A percentile compares a stretch with the other conserved stretches of the same genome.
These are phyloP conservation scores for Philhelius pedissequus DNA, from an alignment of 2,888 invertebrate genomes.

Conservation along the genomic window DNA sequence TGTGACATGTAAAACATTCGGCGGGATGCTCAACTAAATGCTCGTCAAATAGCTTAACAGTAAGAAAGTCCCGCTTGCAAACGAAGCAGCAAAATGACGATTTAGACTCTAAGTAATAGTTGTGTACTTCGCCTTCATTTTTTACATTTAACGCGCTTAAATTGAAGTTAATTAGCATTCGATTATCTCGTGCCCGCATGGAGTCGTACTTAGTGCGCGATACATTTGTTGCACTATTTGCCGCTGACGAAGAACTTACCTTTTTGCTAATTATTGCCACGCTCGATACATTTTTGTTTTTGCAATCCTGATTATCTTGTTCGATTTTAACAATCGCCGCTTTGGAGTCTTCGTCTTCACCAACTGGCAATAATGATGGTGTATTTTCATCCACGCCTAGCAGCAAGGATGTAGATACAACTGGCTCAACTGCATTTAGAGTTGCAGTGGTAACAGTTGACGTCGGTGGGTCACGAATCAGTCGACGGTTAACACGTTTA, in stretches of 20 bases:
- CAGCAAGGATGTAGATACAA: constrained; percentile 22
- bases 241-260: not conserved
- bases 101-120: constrained; percentile 75
- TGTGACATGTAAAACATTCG: constrained; percentile 90
- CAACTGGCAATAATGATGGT: constrained; percentile 30
- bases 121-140: constrained; percentile 75
- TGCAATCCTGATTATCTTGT: constrained; percentile 70
- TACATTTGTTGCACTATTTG: constrained; percentile 10
- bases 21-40: constrained; percentile 90
- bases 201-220: constrained; percentile 71
- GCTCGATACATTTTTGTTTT: constrained; percentile 28
- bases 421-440: constrained; percentile 52
- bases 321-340: constrained; percentile 76
- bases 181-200: constrained; percentile 76
- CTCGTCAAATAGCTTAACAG: constrained; percentile 84
- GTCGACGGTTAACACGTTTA: constrained; percentile 76
- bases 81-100: constrained; percentile 81
- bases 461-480: constrained; percentile 73
- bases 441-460: constrained; percentile 69
- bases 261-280: constrained; percentile 27
- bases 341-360: constrained; percentile 74
- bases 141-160: constrained; percentile 76
- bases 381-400: constrained; percentile 60
- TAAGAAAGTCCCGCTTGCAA: constrained; percentile 84
- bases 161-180: constrained; percentile 77